Percentiles rank a stretch among this genome's conserved stretches.
Conservation (phyloP, 1,140 invertebrate genomes). For the Spodoptera frugiperda region DNA sequence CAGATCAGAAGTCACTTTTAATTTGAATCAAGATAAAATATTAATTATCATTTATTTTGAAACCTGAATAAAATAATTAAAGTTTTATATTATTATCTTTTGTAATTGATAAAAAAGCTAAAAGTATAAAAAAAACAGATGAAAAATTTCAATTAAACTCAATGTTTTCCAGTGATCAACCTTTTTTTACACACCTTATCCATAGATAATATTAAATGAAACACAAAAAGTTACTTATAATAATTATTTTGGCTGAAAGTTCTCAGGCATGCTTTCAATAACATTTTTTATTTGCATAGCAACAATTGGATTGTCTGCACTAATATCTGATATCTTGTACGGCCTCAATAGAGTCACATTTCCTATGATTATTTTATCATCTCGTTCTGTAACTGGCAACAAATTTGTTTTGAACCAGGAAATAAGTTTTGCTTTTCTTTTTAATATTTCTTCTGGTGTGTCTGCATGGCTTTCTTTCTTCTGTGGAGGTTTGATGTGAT, state of each 20-base stretch:
- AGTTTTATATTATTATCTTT: no score
- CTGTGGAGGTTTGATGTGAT: conserved; percentile 52
- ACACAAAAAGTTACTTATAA: conserved; percentile 4
- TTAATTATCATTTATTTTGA: no score
- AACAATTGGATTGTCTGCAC: conserved; percentile 73
- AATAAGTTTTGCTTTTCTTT: conserved; percentile 65
- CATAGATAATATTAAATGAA: neutral
- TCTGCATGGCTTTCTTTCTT: conserved; percentile 38
- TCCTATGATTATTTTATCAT: conserved; percentile 70
- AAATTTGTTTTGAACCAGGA: conserved; percentile 74
- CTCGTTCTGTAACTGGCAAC: conserved; percentile 66
- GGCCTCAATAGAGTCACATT: conserved; percentile 72
- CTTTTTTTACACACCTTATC: no score
- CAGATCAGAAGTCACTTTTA: no score
- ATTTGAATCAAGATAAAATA: no score
- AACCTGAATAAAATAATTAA: no score
- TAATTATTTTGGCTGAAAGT: conserved; percentile 49
- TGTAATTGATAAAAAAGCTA: no score
- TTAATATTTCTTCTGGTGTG: conserved; percentile 46
- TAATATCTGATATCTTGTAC: conserved; percentile 68
- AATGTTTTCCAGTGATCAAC: no score
- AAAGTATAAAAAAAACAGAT: no score
- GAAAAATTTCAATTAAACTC: no score
- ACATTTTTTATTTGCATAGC: conserved; percentile 73
- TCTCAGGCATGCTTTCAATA: conserved; percentile 70